Evolutionary conservation across 1,140 invertebrate species (phyloP).

Genomic region (Zaprionus kolodkinae): DNA sequence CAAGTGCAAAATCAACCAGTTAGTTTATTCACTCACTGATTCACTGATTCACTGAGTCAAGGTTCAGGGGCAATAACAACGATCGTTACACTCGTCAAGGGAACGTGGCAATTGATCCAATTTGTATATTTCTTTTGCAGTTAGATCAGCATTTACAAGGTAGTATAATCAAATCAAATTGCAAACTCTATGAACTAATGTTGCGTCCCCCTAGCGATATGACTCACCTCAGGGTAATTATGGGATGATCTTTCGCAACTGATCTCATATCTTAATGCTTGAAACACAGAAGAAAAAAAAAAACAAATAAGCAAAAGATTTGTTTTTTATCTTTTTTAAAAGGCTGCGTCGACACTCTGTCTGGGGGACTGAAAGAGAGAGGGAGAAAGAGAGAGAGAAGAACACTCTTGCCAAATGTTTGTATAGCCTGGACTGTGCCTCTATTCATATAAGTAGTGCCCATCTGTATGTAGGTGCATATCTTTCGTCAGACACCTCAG

Average conservation of each 20-base stretch:
- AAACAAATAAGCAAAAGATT: background rate
- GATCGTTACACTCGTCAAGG: constrained; percentile 17
- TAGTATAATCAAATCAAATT: background rate
- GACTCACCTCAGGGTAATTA: background rate
- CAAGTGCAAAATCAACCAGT: constrained; percentile 3
- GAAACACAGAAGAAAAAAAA: background rate
- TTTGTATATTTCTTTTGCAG: background rate
- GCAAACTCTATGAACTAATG: background rate
- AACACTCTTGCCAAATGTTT: constrained; percentile 19
- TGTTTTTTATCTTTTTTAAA: background rate
- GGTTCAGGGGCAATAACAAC: constrained; percentile 53
- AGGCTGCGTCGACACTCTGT: constrained; percentile 26
- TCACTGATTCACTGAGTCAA: constrained; percentile 22
- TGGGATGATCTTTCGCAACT: constrained; percentile 20
- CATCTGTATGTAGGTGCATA: constrained; percentile 3
- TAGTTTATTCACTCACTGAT: background rate
- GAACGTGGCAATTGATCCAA: constrained; percentile 23
- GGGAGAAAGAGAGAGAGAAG: constrained; percentile 10
- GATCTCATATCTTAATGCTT: constrained; percentile 18
- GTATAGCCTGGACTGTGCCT: constrained; percentile 4
- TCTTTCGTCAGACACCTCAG: constrained; percentile 35
- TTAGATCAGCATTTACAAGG: constrained; percentile 11
- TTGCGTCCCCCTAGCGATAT: background rate
- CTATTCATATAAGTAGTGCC: background rate
- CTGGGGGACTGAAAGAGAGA: constrained; percentile 2